Evolutionary conservation across 1,140 invertebrate genomes (phyloP).

Genomic region (Archivesica marissinica): DNA sequence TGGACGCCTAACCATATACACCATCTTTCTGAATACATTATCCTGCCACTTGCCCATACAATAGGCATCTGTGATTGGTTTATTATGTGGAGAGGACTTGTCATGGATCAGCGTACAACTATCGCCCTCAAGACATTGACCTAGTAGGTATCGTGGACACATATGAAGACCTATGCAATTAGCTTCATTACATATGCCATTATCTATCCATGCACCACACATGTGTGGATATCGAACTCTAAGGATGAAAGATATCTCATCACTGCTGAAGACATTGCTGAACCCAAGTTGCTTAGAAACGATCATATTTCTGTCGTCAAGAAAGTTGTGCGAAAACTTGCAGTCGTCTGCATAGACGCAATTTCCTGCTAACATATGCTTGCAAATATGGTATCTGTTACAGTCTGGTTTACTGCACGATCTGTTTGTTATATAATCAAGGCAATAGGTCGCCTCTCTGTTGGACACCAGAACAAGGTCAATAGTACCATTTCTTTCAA

Average conservation of each 20-base stretch:
- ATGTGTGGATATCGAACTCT: conserved; percentile 22
- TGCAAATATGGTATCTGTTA: conserved; percentile 48
- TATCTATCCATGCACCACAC: conserved; percentile 19
- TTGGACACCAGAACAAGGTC: conserved; percentile 3
- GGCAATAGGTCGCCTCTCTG: conserved; percentile 31
- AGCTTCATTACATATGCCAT: neutral
- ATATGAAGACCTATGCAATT: conserved; percentile 8
- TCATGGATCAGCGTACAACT: conserved; percentile 31
- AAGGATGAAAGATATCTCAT: conserved; percentile 27
- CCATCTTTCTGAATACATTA: neutral
- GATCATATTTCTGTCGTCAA: conserved; percentile 35
- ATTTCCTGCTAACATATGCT: conserved; percentile 29
- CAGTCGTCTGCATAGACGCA: conserved; percentile 28
- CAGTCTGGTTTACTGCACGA: conserved; percentile 29
- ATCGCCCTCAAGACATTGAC: conserved; percentile 38
- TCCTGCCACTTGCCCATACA: conserved; percentile 11
- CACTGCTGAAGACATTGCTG: conserved; percentile 29
- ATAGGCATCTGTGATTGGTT: conserved; percentile 26
- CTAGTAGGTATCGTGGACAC: conserved; percentile 25
- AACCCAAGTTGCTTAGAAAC: conserved; percentile 31
- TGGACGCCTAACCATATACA: conserved; percentile 22
- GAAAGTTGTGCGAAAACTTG: conserved; percentile 35
- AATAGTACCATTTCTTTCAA: conserved; percentile 29
- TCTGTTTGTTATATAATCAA: conserved; percentile 7
- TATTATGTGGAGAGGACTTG: conserved; percentile 12